Conservation (phyloP, 2,797 vertebrate genomes). For the Pempheris klunzingeri region DNA sequence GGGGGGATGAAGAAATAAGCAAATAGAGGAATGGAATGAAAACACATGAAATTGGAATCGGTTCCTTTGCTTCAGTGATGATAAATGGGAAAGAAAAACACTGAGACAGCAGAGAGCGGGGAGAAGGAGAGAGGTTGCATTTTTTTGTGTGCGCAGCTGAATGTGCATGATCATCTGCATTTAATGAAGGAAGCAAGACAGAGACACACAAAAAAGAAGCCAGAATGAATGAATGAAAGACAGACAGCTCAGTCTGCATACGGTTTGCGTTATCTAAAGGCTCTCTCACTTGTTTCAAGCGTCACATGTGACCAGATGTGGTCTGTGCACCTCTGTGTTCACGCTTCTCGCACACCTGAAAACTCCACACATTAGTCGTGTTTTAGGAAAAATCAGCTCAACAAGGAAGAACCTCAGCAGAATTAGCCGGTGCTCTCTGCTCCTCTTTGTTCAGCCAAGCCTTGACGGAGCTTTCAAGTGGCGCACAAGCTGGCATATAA, state of each 20-base stretch:
- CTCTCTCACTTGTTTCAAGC: constrained; percentile 19
- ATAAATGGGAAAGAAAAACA: constrained; percentile 77
- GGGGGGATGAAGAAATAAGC: constrained; percentile 71
- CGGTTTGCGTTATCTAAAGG: constrained; percentile 24
- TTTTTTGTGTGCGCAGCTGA: constrained; percentile 48
- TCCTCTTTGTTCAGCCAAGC: constrained; percentile 65
- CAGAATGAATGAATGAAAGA: not conserved
- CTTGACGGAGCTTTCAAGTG: constrained; percentile 64
- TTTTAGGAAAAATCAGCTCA: constrained; percentile 42
- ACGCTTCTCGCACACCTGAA: constrained; percentile 50
- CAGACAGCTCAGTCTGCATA: constrained; percentile 22
- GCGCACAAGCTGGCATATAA: constrained; percentile 49
- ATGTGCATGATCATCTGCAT: constrained; percentile 66
- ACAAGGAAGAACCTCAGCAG: constrained; percentile 45
- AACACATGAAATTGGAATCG: constrained; percentile 74
- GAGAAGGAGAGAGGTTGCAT: constrained; percentile 50
- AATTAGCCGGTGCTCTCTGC: constrained; percentile 55
- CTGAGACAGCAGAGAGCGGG: constrained; percentile 66
- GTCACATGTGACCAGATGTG: constrained; percentile 25
- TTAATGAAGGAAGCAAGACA: constrained; percentile 62
- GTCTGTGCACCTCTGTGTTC: constrained; percentile 2
- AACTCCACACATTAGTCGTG: constrained; percentile 33
- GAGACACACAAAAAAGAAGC: constrained; percentile 15
- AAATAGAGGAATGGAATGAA: constrained; percentile 75
- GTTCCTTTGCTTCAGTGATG: constrained; percentile 74